phyloP scores from a whole-genome alignment of 2,888 invertebrate species.

The Mesorhabditis sp. region DNA sequence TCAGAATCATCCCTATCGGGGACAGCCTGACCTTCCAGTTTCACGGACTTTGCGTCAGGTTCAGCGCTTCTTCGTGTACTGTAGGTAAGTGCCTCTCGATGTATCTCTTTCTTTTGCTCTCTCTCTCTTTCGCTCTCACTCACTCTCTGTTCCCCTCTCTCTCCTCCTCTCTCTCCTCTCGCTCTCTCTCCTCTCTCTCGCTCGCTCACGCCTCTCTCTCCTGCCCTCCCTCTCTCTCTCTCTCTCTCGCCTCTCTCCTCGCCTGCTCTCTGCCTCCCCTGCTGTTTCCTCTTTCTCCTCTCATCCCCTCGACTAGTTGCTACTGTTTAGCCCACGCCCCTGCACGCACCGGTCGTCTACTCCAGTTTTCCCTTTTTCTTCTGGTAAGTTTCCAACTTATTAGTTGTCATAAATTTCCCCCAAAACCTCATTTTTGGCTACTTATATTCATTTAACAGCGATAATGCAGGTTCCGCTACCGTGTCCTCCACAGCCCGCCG shows the following conservation, averaged over 20 bases:
- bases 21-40: not conserved
- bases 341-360: not conserved
- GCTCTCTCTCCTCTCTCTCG: not conserved
- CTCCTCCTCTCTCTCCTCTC: not conserved
- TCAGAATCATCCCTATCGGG: not conserved
- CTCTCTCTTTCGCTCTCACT: not conserved
- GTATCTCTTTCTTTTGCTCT: not conserved
- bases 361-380: not conserved
- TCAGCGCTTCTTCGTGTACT: not conserved
- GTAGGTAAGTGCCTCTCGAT: not conserved
- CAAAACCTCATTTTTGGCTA: too few species aligned
- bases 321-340: too few species aligned
- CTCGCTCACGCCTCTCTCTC: not conserved
- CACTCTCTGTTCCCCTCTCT: not conserved
- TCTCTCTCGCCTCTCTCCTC: not conserved
- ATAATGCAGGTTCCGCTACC: not conserved
- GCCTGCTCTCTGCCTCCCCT: not conserved
- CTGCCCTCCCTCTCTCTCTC: not conserved
- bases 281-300: too few species aligned
- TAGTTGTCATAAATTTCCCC: too few species aligned
- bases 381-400: not conserved
- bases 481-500: not conserved
- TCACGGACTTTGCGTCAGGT: not conserved
- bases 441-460: too few species aligned
- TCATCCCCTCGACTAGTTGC: too few species aligned